Evolutionary conservation across 2,888 invertebrate species (phyloP), one percentile per base, ranked within the genome.

Genomic region (Lissonota sp.): DNA sequence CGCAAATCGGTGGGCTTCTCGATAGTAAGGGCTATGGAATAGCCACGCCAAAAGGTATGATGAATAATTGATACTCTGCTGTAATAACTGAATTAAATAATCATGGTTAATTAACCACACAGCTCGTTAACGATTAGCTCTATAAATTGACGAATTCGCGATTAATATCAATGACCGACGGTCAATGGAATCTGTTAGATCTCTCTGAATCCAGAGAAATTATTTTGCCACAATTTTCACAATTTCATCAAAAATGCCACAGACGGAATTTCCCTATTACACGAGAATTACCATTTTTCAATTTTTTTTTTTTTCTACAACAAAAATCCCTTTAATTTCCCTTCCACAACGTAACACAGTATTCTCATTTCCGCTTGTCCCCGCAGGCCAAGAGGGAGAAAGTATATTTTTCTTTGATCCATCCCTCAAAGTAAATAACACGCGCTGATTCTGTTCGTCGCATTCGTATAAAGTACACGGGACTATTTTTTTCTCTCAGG

Each of bases 11-110:
- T 0, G 99, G 99, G 0, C 94, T 96, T 40, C 93, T 97, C 39
- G 97, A 97, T 88, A 95, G 96, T 70, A 96, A 96, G 90, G 98
- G 98, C 39, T 99, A 99, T 93, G 99, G 99, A 26, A 99, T 99
- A 86, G 99, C 99, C 0, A 98, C 99, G 0, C 98, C 98, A 80
- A 98, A 97, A 93, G 98, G 99, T 88, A 95, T 69, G 74, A 82
- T 49, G 40, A 51, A 39, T 16, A 4, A 44, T 26, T 26, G 26
- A 2, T 26, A 26, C 26, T 26, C 26, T 3, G 26, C 26, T 26
- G 26, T 26, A 26, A 26, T 26, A 2, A 26, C 26, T 26, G 3
- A 26, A 26, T 26, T 1, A 2, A 26, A 26, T 26, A 26, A 26
- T 26, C 26, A 26, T 26, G 26, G 26, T 26, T 26, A 3, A 26